Conservation (phyloP, 1,140 invertebrate genomes). For the Pseudomyrmex concolor region DNA sequence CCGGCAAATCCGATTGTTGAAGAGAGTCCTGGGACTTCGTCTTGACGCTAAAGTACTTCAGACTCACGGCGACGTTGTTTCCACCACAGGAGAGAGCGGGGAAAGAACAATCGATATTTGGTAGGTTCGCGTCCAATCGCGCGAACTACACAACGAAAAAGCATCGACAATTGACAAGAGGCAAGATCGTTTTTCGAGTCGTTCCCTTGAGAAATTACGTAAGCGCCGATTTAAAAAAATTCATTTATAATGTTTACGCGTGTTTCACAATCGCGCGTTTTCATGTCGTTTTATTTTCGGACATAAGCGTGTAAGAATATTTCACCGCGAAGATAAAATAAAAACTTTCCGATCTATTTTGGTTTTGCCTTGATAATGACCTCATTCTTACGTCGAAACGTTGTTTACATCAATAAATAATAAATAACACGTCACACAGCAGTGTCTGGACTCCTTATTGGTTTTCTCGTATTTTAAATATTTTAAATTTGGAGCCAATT, state of each 20-base stretch:
- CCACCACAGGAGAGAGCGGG: neutral
- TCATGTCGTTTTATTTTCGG: neutral
- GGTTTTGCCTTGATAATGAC: too few species aligned
- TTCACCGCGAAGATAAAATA: neutral
- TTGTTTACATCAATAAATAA: too few species aligned
- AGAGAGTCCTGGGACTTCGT: neutral
- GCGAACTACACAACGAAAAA: slow-evolving; percentile 19
- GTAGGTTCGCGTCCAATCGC: slow-evolving; percentile 10
- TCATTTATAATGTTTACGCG: slow-evolving; percentile 19
- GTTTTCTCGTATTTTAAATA: too few species aligned
- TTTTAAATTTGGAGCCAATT: too few species aligned
- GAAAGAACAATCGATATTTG: slow-evolving; percentile 31
- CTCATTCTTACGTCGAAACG: too few species aligned
- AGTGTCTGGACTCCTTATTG: too few species aligned
- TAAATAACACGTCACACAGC: too few species aligned
- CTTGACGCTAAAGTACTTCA: neutral
- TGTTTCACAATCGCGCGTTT: slow-evolving; percentile 23
- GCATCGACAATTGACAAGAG: neutral
- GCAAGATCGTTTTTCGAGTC: neutral
- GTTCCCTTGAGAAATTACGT: slow-evolving; percentile 45
- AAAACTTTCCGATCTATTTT: too few species aligned
- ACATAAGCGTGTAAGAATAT: neutral
- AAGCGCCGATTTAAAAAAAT: slow-evolving; percentile 42
- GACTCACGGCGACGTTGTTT: slow-evolving; percentile 6
- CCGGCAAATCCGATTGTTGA: slow-evolving; percentile 43